A percentile compares a stretch with the other conserved stretches of the same genome.
These are phyloP conservation scores for Machimus atricapillus DNA, from an alignment of 2,888 invertebrate species.

Conservation along the genomic window DNA sequence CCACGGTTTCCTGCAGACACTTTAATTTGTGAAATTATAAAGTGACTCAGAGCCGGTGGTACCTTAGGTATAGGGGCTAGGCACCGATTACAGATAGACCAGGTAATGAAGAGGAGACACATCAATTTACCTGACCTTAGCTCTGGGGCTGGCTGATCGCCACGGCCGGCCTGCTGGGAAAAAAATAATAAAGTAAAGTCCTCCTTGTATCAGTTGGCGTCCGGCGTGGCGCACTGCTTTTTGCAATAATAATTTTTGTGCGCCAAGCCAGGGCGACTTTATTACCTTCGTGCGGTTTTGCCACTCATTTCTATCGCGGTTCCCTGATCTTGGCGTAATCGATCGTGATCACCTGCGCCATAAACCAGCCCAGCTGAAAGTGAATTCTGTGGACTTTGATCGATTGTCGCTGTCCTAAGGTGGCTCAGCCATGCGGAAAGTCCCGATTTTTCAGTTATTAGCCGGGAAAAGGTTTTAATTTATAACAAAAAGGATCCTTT, in stretches of 20 bases:
- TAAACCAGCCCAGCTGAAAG: slow-evolving; percentile 35
- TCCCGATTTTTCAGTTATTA: slow-evolving; percentile 39
- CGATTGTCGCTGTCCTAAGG: slow-evolving; percentile 23
- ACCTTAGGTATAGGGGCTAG: not conserved
- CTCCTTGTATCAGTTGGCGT: not conserved
- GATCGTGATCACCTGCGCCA: slow-evolving; percentile 38
- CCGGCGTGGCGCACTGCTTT: not conserved
- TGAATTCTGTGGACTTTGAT: slow-evolving; percentile 37
- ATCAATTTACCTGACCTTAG: slow-evolving; percentile 11
- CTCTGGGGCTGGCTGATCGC: not conserved
- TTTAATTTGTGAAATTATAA: slow-evolving; percentile 43
- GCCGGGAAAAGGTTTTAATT: slow-evolving; percentile 9
- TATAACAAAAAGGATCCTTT: slow-evolving; percentile 31
- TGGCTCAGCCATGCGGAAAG: slow-evolving; percentile 29
- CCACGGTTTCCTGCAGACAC: slow-evolving; percentile 39
- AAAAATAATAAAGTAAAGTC: not conserved
- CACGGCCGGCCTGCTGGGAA: not conserved
- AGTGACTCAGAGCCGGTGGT: slow-evolving; percentile 2
- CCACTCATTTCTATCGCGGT: slow-evolving; percentile 23
- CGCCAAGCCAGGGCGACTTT: not conserved
- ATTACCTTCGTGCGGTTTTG: slow-evolving; percentile 22
- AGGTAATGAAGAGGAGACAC: slow-evolving; percentile 23
- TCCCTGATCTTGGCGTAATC: slow-evolving; percentile 36
- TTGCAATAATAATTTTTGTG: not conserved
- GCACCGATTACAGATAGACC: not conserved